phyloP scores from a whole-genome alignment of 2,113 vertebrate species.

The Chamaetylas fuelleborni region DNA sequence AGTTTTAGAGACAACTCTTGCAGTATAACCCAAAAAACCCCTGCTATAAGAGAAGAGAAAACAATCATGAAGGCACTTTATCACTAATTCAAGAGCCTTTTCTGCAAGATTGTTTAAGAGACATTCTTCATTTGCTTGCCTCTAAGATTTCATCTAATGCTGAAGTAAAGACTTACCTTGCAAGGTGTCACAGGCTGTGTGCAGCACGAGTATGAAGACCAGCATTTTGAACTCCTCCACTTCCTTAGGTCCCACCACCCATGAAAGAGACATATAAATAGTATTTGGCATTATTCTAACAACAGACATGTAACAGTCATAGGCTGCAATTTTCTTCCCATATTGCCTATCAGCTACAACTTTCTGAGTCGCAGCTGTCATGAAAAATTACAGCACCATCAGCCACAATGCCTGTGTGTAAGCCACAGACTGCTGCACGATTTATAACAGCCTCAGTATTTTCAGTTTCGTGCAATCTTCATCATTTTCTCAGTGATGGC shows the following conservation, averaged over 20 bases:
- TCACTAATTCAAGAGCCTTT: neutral
- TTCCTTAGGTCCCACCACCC: neutral
- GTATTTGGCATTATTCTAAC: neutral
- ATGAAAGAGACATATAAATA: neutral
- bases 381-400: neutral
- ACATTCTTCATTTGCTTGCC: neutral
- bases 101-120: neutral
- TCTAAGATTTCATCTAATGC: neutral
- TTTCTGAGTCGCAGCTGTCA: neutral
- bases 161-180: neutral
- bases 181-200: neutral
- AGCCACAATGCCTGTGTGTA: neutral
- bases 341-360: neutral
- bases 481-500: neutral
- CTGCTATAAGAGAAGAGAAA: neutral
- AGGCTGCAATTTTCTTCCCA: neutral
- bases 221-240: neutral
- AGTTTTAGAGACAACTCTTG: neutral
- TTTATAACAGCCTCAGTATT: neutral
- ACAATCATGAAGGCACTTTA: neutral
- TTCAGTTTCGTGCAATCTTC: neutral
- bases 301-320: neutral
- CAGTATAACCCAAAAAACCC: neutral
- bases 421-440: neutral
- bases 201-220: fast-evolving